Percentiles rank a stretch among this genome's conserved stretches.
These are phyloP conservation scores for Emydocephalus ijimae DNA, from an alignment of 2,113 vertebrate genomes.

Conservation along the genomic window DNA sequence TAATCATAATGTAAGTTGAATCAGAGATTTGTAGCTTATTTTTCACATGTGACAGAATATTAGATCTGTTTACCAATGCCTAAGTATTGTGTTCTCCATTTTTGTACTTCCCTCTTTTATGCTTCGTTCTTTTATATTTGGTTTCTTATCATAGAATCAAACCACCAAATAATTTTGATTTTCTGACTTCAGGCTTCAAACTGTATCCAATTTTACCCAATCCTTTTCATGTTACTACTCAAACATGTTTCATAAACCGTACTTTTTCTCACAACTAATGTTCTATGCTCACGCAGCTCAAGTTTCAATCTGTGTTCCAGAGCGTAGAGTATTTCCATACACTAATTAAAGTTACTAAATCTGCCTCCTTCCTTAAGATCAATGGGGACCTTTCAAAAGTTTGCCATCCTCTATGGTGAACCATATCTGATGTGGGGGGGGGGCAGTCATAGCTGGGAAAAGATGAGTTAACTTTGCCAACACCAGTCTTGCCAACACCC, in stretches of 20 bases:
- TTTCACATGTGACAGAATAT: background rate
- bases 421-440: background rate
- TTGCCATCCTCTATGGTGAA: background rate
- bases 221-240: background rate
- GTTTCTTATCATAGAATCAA: background rate
- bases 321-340: background rate
- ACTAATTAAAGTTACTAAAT: background rate
- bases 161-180: background rate
- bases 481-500: background rate
- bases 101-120: background rate
- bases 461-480: background rate
- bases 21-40: background rate
- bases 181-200: background rate
- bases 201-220: background rate
- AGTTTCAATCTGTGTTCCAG: background rate
- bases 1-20: constrained; percentile 82
- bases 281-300: background rate
- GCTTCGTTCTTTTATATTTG: background rate
- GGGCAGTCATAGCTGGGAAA: background rate
- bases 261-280: background rate
- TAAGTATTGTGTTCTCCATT: background rate
- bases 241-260: background rate
- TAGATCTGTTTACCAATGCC: background rate
- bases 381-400: background rate
- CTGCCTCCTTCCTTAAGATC: background rate